phyloP scores from a whole-genome alignment of 2,888 invertebrate species.

The Dichetophora obliterata region DNA sequence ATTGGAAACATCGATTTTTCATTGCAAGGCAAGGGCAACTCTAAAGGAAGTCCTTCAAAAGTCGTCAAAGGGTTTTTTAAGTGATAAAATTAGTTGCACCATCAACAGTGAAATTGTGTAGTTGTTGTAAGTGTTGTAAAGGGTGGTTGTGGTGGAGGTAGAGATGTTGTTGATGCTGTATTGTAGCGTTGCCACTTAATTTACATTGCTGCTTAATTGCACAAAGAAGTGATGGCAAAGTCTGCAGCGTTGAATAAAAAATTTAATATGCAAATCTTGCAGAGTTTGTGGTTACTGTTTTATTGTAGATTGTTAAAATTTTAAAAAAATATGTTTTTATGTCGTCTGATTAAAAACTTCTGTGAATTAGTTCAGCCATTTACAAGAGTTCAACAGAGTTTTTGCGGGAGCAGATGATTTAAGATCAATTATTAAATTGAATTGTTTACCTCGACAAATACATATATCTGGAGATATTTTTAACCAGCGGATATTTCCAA shows the following conservation, averaged over 20 bases:
- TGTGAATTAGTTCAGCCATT: too few species aligned
- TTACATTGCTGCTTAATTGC: constrained; percentile 27
- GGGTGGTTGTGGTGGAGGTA: background rate
- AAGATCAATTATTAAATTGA: too few species aligned
- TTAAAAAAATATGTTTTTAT: background rate
- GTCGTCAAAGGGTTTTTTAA: constrained; percentile 26
- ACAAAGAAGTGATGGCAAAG: constrained; percentile 9
- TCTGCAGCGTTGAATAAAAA: background rate
- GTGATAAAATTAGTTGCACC: constrained; percentile 28
- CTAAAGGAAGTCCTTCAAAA: constrained; percentile 12
- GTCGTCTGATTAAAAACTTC: too few species aligned
- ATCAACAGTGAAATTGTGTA: background rate
- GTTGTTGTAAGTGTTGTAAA: too few species aligned
- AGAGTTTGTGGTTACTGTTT: background rate
- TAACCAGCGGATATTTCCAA: too few species aligned
- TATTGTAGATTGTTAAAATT: background rate
- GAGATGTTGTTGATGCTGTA: background rate
- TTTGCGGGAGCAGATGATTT: too few species aligned
- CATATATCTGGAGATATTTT: too few species aligned
- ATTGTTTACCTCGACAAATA: too few species aligned
- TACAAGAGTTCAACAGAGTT: too few species aligned
- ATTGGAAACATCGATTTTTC: background rate
- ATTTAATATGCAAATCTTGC: constrained; percentile 9
- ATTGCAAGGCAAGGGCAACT: background rate
- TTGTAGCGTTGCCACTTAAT: constrained; percentile 20